A percentile compares a stretch with the other conserved stretches of the same genome.
phyloP scores from a whole-genome alignment of 1,140 invertebrate genomes.

The Plodia interpunctella region DNA sequence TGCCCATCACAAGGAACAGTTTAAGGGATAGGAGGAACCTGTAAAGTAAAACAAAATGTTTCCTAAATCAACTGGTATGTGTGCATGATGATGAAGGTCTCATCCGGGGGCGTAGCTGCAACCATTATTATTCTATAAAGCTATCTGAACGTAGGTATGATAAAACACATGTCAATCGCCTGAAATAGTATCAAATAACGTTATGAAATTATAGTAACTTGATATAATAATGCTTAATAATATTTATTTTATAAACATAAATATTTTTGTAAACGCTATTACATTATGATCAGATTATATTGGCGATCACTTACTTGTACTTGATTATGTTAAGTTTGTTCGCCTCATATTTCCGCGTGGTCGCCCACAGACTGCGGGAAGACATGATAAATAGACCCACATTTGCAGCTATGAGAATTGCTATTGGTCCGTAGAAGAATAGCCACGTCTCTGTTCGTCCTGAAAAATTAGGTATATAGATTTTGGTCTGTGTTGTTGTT shows the following conservation, averaged over 20 bases:
- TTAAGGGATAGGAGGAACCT: constrained; percentile 83
- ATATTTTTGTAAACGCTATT: no score
- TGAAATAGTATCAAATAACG: constrained; percentile 4
- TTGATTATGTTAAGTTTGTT: constrained; percentile 76
- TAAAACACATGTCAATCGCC: no score
- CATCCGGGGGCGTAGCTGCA: no score
- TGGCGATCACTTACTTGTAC: constrained; percentile 78
- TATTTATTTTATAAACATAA: no score
- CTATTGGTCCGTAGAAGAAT: constrained; percentile 82
- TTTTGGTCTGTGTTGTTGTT: background rate
- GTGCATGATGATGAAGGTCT: no score
- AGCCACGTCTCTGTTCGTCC: constrained; percentile 77
- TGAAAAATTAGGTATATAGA: constrained; percentile 52
- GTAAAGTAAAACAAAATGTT: constrained; percentile 19
- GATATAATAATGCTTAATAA: no score
- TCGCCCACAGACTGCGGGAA: constrained; percentile 75
- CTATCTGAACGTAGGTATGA: no score
- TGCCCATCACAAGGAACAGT: constrained; percentile 84
- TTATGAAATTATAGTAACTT: no score
- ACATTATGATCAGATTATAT: no score
- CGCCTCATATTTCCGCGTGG: constrained; percentile 72
- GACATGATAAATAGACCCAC: constrained; percentile 79
- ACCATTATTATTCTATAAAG: no score
- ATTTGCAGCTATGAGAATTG: constrained; percentile 77
- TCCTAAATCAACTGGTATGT: no score